Evolutionary conservation across 2,888 invertebrate species (phyloP).

Genomic region (Caenorhabditis becei): DNA sequence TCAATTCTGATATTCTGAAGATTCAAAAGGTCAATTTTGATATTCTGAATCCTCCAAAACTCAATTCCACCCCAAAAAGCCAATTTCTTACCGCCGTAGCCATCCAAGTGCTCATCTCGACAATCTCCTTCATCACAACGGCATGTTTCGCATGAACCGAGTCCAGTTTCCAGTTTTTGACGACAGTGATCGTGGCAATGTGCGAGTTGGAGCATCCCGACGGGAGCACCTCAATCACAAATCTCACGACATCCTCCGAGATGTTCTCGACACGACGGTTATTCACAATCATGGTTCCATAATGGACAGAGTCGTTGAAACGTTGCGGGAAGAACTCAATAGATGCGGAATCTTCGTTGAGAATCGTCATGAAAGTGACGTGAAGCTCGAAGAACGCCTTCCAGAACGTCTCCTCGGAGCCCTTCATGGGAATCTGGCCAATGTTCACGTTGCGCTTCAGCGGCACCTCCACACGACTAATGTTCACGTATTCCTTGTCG

Average conservation of each 20-base stretch:
- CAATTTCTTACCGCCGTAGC: too few species aligned
- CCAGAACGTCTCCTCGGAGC: slow-evolving; percentile 40
- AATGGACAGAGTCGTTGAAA: slow-evolving; percentile 1
- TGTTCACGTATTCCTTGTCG: slow-evolving; percentile 38
- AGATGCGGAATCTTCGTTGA: neutral
- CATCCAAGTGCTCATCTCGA: slow-evolving; percentile 17
- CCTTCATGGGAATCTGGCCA: slow-evolving; percentile 28
- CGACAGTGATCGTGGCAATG: slow-evolving; percentile 18
- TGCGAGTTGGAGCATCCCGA: slow-evolving; percentile 40
- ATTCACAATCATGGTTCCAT: slow-evolving; percentile 38
- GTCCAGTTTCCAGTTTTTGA: slow-evolving; percentile 31
- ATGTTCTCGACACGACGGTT: slow-evolving; percentile 28
- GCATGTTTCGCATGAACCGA: slow-evolving; percentile 25
- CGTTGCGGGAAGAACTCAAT: slow-evolving; percentile 26
- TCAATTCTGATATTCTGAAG: too few species aligned
- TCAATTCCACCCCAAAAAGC: too few species aligned
- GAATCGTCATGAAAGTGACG: slow-evolving; percentile 20
- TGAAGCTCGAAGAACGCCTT: slow-evolving; percentile 26
- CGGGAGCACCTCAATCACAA: slow-evolving; percentile 39
- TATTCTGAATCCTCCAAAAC: too few species aligned
- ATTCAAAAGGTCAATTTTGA: too few species aligned
- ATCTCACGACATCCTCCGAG: slow-evolving; percentile 25
- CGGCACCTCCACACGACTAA: slow-evolving; percentile 16
- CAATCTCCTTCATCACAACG: slow-evolving; percentile 24
- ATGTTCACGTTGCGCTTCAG: slow-evolving; percentile 11